Base-by-base conservation (phyloP, 1,140 invertebrate species). In the Meteorus sp. region DNA sequence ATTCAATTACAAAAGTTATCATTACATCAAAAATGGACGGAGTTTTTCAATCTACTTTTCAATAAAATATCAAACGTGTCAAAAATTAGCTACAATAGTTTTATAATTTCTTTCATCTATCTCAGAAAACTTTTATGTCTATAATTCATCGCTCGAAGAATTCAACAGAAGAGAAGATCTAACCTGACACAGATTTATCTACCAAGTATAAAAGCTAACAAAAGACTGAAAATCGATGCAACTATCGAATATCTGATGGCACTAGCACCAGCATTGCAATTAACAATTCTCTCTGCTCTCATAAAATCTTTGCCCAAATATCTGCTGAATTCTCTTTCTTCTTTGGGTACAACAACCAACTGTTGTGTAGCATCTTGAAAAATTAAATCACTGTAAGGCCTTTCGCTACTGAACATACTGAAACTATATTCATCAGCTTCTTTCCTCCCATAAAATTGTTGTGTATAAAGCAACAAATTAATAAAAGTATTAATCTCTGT, bases 311-410 rank as follows among this genome's bases (percentile, higher is more conserved):
- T 73, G 0, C 91, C 90, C 15, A 93, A 73, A 72, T 92, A 93
- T 4, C 80, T 73, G 3, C 85, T 85, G 64, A 84, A 89, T 44
- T 86, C 78, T 11, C 91, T 80, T 65, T 89, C 75, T 1, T 82
- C 77, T 20, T 82, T 77, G 2, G 84, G 81, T 20, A 95, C 83
- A 0, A 89, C 78, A 61, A 86, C 82, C n/a, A 96, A 76, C 65
- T 94, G 91, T 23, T 92, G 88, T 0, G 94, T 90, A 0, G 93
- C 90, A 74, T 96, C 93, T 80, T 94, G 93, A 78, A 97, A 97
- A 60, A 97, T 96, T 0, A 96, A 77, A 79, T 97, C 93, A 43
- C 88, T 86, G 70, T 88, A 92, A 0, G 90, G 91, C 1, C 88
- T 82, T 11, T 81, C 75, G 0, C 93, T 95, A 52, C 86, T 88